Base-by-base conservation (phyloP, 2,797 vertebrate species). In the Fistularia tabacaria region DNA sequence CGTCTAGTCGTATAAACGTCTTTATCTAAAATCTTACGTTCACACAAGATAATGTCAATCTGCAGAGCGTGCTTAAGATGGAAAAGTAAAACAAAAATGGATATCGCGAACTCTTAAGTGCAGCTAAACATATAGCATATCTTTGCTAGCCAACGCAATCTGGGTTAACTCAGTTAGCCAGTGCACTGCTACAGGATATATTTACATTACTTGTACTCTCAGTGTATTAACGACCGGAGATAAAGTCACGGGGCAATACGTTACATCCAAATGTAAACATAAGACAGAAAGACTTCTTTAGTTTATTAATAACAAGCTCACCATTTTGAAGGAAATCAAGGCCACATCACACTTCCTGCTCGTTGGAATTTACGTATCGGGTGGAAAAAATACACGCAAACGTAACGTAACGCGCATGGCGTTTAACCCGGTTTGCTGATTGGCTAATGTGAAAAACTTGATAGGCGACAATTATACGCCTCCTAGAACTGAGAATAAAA, bases 301-400 rank as follows among this genome's bases (percentile, higher is more conserved):
- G 8, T 54, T 43, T 13, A 9, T 15, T 9, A n/a, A 66, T 54
- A 51, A 55, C 36, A 74, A 66, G 38, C 84, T 80, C 71, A 89
- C 87, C 87, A 89, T 89, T 83, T 77, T 85, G 70, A 75, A 68
- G 56, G 49, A 36, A 68, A 44, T 84, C 80, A 86, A 57, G 73
- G 84, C 81, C 86, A 86, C 86, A 87, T 85, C 74, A 84, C 76
- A 87, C 81, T 86, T 84, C 85, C 83, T 75, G 62, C 48, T 69
- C 13, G 43, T 13, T 36, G 44, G 49, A 61, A 50, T 6, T 47
- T 68, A 69, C 79, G 81, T 74, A 67, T 66, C 49, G 64, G 45
- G 3, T 12, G 7, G 7, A 46, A n/a, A 44, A 14, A 6, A 47
- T 15, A 14, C 25, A 25, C 25, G 25, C 25, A 25, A 13, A 43